phyloP scores from a whole-genome alignment of 30 jellyfish, hydroid and myxozoan species.

The Pseudorhiza aurosa region DNA sequence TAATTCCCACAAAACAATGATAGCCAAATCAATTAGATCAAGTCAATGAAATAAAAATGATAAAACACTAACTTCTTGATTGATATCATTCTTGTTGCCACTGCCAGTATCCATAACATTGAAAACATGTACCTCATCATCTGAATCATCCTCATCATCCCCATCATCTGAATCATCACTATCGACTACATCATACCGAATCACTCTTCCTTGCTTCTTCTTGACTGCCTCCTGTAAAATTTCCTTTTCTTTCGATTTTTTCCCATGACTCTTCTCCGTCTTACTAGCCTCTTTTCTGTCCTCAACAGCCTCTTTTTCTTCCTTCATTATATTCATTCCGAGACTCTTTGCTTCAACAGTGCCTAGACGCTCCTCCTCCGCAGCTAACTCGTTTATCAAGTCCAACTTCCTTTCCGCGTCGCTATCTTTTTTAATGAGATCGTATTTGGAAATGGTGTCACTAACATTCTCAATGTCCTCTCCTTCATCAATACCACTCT shows the following conservation, averaged over 20 bases:
- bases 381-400: constrained; percentile 9
- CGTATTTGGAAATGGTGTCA: background rate
- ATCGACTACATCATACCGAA: constrained; percentile 50
- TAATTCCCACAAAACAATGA: no score
- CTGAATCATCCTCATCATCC: constrained; percentile 57
- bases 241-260: background rate
- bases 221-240: constrained; percentile 1
- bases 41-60: background rate
- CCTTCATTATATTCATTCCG: no score
- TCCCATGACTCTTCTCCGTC: background rate
- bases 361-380: constrained; percentile 24
- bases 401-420: constrained; percentile 8
- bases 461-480: background rate
- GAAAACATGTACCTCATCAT: constrained; percentile 47
- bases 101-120: background rate
- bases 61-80: background rate
- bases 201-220: constrained; percentile 38
- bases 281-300: background rate
- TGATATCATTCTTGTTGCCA: background rate
- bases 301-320: background rate
- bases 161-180: constrained; percentile 51
- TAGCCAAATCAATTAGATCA: no score
- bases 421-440: constrained; percentile 1
- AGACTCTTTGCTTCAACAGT: background rate
- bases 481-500: background rate